Evolutionary conservation across 2,113 vertebrate species (phyloP).

Genomic region (Marmota flaviventris): DNA sequence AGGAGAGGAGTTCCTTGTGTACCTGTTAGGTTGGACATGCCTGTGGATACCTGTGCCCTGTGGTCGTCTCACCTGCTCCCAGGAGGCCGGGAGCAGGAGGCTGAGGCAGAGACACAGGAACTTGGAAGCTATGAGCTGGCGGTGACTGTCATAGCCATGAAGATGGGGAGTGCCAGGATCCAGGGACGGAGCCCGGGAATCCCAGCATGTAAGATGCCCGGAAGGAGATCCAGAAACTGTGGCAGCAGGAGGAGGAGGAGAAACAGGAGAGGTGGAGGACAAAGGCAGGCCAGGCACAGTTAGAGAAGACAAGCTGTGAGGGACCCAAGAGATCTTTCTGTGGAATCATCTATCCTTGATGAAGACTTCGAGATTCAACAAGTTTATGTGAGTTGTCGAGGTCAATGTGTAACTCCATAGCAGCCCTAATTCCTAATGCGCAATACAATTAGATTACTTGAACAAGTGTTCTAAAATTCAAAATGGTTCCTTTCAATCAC

Average conservation of each 20-base stretch:
- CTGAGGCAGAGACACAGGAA: not conserved
- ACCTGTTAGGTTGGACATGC: not conserved
- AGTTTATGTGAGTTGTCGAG: not conserved
- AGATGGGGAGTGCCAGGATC: not conserved
- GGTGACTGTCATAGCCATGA: not conserved
- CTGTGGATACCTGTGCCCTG: not conserved
- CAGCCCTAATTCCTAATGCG: not conserved
- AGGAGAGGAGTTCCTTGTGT: not conserved
- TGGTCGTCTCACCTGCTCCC: not conserved
- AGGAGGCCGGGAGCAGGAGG: not conserved
- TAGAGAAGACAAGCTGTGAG: no score
- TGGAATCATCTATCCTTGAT: not conserved
- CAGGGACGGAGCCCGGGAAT: not conserved
- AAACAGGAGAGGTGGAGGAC: no score
- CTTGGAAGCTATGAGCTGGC: not conserved
- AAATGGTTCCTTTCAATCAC: not conserved
- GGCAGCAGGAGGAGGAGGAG: no score
- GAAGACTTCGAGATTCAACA: not conserved
- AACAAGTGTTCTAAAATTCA: slow-evolving; percentile 9
- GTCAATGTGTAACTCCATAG: not conserved
- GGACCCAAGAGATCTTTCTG: not conserved
- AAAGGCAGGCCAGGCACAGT: no score
- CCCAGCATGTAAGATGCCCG: not conserved
- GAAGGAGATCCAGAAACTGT: not conserved
- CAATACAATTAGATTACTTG: not conserved